Evolutionary conservation across 2,888 invertebrate species (phyloP).

Genomic region (Coelinius sp.): DNA sequence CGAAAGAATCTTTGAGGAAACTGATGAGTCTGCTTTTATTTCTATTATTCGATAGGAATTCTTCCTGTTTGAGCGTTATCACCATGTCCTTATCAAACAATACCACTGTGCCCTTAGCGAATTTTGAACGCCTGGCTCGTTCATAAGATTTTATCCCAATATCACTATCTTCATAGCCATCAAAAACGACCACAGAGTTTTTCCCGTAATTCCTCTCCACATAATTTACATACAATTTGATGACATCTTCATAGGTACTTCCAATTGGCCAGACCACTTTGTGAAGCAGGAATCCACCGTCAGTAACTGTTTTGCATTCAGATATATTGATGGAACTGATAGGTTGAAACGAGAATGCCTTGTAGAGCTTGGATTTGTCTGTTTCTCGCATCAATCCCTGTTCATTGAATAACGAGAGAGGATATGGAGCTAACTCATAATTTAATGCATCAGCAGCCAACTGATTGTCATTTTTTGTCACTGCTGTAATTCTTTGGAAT

Average conservation of each 20-base stretch:
- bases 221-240: neutral
- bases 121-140: neutral
- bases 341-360: neutral
- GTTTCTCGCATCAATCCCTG: neutral
- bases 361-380: neutral
- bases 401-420: slow-evolving; percentile 49
- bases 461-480: slow-evolving; percentile 44
- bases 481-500: slow-evolving; percentile 43
- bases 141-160: slow-evolving; percentile 11
- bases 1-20: slow-evolving; percentile 29
- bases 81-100: neutral
- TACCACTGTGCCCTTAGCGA: neutral
- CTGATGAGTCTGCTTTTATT: slow-evolving; percentile 43
- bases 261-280: slow-evolving; percentile 3
- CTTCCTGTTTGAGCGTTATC: neutral
- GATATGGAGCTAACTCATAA: slow-evolving; percentile 48
- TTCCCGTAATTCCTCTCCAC: neutral
- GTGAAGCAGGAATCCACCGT: slow-evolving; percentile 17
- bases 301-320: neutral
- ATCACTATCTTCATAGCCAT: neutral
- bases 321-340: neutral
- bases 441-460: slow-evolving; percentile 29
- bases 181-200: too few species aligned
- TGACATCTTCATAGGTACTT: neutral
- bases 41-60: slow-evolving; percentile 37